Base-by-base conservation (phyloP, 1,140 invertebrate genomes). In the Papilio polyxenes region DNA sequence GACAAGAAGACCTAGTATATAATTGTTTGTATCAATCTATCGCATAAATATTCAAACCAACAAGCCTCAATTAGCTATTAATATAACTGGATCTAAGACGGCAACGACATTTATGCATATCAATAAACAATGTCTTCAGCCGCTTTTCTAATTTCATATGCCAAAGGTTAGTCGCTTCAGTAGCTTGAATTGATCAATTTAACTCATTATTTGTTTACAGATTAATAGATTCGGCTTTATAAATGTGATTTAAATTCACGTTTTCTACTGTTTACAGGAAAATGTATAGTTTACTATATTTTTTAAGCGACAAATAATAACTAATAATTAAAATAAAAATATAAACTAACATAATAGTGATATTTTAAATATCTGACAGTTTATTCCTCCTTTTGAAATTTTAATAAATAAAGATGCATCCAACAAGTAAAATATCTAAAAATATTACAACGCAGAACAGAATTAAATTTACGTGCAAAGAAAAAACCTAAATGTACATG, bases 131-230 rank as follows among this genome's bases (percentile, higher is more conserved):
- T 72, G 65, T 40, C 4, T 13, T 7, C 65, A 72, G 31, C 11
- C 65, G 65, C 23, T 72, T 40, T 72, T 31, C 65, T 72, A 72
- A 72, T 72, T 65, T 40, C 65, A 72, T 40, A 72, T 72, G 31
- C 11, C 13, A 72, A 72, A 72, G 65, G 23, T 37, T 31, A 69
- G 11, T 31, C 10, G 23, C 3, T 37, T 65, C 23, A 65, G 31
- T 65, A 23, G 37, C 65, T 72, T 15, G 13, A 31, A 31, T 37
- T 37, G 65, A 40, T 40, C 31, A 72, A 72, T 72, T 40, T 31
- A 62, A 72, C 23, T 31, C 23, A 53, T 15, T 53, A 53, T 53
- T 53, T 37, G 23, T 65, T 31, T 13, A 31, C 11, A 0, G 17
- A 59, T 20, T 7, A 8, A 17, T 59, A 59, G 51, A 0, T 20